Evolutionary conservation across 2,888 invertebrate genomes (phyloP).

Genomic region (Epinotia ramella): DNA sequence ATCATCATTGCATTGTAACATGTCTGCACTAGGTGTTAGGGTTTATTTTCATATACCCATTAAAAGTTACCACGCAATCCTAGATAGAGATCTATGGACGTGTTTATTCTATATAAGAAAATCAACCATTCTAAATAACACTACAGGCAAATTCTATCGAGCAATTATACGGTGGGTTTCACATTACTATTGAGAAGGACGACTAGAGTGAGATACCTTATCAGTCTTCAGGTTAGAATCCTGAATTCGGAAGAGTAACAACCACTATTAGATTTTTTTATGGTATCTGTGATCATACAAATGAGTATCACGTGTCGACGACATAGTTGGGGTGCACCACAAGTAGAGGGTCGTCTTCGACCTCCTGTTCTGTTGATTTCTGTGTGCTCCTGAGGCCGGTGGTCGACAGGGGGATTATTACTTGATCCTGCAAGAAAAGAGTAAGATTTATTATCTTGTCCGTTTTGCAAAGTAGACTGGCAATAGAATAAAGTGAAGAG

Average conservation of each 20-base stretch:
- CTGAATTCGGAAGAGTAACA: not conserved
- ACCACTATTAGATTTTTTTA: not conserved
- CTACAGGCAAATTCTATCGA: not conserved
- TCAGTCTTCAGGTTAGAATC: not conserved
- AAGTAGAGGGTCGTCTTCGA: slow-evolving; percentile 92
- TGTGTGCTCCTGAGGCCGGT: slow-evolving; percentile 82
- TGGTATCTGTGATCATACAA: not conserved
- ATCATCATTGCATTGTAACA: not conserved
- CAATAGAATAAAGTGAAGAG: no score
- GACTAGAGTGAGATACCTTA: not conserved
- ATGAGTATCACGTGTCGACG: slow-evolving; percentile 84
- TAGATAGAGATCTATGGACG: no score
- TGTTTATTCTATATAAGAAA: not conserved
- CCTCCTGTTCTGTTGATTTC: slow-evolving; percentile 83
- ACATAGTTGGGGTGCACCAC: slow-evolving; percentile 99
- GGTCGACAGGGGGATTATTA: slow-evolving; percentile 90
- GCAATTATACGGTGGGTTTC: not conserved
- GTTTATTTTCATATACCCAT: not conserved
- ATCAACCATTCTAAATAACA: not conserved
- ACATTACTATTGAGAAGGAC: no score
- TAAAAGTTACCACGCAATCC: not conserved
- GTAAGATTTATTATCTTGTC: no score
- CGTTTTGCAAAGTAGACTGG: no score
- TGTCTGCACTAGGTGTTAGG: not conserved
- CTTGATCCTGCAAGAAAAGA: slow-evolving; percentile 88